Evolutionary conservation across 1,140 invertebrate genomes (phyloP).

Genomic region (Dendroctonus valens): DNA sequence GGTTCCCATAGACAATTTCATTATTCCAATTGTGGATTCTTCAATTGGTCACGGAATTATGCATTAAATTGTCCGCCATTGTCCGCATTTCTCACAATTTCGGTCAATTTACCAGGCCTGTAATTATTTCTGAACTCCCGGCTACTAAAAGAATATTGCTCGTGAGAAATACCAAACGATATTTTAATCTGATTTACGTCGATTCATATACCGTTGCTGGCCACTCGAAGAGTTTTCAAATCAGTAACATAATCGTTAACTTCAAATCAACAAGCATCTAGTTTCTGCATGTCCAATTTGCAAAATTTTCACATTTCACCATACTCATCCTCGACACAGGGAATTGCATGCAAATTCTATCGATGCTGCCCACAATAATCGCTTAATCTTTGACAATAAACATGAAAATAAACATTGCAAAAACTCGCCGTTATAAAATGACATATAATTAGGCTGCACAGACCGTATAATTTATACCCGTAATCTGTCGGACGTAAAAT

Average conservation of each 20-base stretch:
- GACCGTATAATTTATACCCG: slow-evolving; percentile 22
- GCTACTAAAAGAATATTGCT: slow-evolving; percentile 18
- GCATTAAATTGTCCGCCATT: background rate
- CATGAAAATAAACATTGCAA: slow-evolving; percentile 6
- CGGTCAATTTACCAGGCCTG: slow-evolving; percentile 10
- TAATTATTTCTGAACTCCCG: slow-evolving; percentile 13
- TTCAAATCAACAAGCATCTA: too few species aligned
- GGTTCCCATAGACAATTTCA: too few species aligned
- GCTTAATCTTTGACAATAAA: background rate
- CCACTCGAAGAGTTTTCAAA: slow-evolving; percentile 7
- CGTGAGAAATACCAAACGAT: slow-evolving; percentile 17
- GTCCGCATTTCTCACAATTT: slow-evolving; percentile 17
- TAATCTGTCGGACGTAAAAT: slow-evolving; percentile 22
- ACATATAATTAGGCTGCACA: slow-evolving; percentile 23
- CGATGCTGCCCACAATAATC: background rate
- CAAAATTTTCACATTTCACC: background rate
- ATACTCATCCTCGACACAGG: background rate
- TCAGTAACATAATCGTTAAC: background rate
- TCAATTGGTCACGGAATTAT: slow-evolving; percentile 8
- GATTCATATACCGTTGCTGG: slow-evolving; percentile 23
- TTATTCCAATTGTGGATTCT: too few species aligned
- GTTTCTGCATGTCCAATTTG: background rate
- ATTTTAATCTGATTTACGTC: slow-evolving; percentile 23
- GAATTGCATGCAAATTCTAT: background rate
- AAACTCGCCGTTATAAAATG: slow-evolving; percentile 22